These are phyloP conservation scores for Ips typographus DNA, from an alignment of 1,140 invertebrate species.

Conservation along the genomic window DNA sequence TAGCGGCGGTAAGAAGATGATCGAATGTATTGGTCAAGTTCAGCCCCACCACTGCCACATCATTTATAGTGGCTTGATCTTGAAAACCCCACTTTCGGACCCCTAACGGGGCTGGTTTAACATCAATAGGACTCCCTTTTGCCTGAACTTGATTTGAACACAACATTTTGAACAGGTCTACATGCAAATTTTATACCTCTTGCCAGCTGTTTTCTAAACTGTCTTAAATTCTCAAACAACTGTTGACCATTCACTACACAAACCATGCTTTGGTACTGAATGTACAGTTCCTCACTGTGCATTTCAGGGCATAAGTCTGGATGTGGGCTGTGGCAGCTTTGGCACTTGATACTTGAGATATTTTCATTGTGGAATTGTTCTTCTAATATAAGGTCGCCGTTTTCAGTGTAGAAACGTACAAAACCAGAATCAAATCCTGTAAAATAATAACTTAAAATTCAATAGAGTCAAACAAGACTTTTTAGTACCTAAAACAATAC, in stretches of 20 bases:
- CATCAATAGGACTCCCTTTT: slow-evolving; percentile 63
- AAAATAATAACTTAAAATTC: neutral
- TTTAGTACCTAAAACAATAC: slow-evolving; percentile 65
- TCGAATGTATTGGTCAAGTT: slow-evolving; percentile 80
- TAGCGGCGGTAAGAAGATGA: slow-evolving; percentile 79
- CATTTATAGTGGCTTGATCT: slow-evolving; percentile 73
- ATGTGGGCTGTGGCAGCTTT: slow-evolving; percentile 68
- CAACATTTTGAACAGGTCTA: slow-evolving; percentile 20
- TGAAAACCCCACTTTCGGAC: slow-evolving; percentile 85
- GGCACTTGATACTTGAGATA: slow-evolving; percentile 79
- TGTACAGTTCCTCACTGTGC: slow-evolving; percentile 76
- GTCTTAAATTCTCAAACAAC: slow-evolving; percentile 78
- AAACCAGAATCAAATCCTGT: slow-evolving; percentile 79
- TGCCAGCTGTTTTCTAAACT: slow-evolving; percentile 78
- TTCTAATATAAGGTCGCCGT: slow-evolving; percentile 75
- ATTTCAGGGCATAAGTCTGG: slow-evolving; percentile 59
- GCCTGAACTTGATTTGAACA: slow-evolving; percentile 63
- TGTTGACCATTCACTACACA: slow-evolving; percentile 83
- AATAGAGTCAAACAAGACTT: neutral
- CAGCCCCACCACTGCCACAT: slow-evolving; percentile 76
- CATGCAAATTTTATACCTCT: slow-evolving; percentile 59
- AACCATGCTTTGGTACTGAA: slow-evolving; percentile 74
- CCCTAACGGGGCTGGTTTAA: slow-evolving; percentile 59
- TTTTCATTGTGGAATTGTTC: slow-evolving; percentile 84
- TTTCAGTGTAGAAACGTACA: slow-evolving; percentile 88